These are phyloP conservation scores for Crotalus horridus DNA, from an alignment of 2,113 vertebrate genomes.

Conservation along the genomic window DNA sequence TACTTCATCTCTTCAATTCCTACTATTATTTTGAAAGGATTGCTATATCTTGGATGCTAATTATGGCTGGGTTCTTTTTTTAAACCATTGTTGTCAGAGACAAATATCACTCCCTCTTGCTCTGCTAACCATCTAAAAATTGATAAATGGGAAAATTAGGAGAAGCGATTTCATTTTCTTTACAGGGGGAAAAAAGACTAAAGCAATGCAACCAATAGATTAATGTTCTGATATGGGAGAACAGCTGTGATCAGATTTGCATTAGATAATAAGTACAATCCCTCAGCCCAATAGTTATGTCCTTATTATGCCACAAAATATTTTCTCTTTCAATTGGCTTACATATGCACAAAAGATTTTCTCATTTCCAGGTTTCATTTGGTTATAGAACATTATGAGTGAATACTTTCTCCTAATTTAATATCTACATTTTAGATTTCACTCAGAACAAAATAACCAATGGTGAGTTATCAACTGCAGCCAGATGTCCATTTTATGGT, in stretches of 20 bases:
- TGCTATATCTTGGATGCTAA: background rate
- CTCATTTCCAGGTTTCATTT: background rate
- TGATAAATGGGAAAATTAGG: background rate
- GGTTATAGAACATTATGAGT: background rate
- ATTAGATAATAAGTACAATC: background rate
- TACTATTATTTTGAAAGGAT: background rate
- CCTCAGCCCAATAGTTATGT: background rate
- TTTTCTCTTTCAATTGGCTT: background rate
- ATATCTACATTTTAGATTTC: conserved; percentile 1
- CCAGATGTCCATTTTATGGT: conserved; percentile 3
- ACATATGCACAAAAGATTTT: background rate
- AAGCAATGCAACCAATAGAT: background rate
- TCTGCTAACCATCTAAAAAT: background rate
- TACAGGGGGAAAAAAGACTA: background rate
- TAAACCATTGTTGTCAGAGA: background rate
- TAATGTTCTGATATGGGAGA: background rate
- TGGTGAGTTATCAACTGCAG: background rate
- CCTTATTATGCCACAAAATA: background rate
- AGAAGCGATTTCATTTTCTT: background rate
- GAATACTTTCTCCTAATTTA: conserved; percentile 16
- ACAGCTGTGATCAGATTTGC: background rate
- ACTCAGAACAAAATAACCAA: background rate
- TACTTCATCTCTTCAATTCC: background rate
- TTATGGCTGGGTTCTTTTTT: background rate
- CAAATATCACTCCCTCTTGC: background rate